Evolutionary conservation across 2,113 vertebrate genomes (phyloP).

Genomic region (Chloropsis hardwickii): DNA sequence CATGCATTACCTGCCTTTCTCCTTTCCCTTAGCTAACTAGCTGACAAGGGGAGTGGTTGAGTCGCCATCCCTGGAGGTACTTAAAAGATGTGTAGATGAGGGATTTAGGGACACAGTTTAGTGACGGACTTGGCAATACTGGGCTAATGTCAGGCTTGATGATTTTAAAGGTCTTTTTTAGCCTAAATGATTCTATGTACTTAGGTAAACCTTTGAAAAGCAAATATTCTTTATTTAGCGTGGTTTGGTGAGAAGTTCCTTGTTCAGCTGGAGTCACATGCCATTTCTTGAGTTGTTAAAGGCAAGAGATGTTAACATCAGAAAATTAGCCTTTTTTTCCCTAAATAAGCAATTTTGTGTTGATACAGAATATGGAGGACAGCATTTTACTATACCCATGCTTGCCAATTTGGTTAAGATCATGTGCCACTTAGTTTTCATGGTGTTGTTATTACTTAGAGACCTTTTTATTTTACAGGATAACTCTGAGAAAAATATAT

Average conservation of each 20-base stretch:
- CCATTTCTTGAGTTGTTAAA: background rate
- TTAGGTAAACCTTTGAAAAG: constrained; percentile 14
- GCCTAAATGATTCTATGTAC: background rate
- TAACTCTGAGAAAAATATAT: background rate
- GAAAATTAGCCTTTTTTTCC: background rate
- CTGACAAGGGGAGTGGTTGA: background rate
- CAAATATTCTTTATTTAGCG: background rate
- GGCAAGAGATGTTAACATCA: background rate
- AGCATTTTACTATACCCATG: background rate
- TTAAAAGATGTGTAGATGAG: background rate
- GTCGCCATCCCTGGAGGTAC: background rate
- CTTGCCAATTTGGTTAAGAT: background rate
- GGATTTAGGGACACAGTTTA: background rate
- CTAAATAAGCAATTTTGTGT: background rate
- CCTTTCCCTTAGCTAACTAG: background rate
- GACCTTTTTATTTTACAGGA: background rate
- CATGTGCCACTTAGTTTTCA: background rate
- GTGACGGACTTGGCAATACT: background rate
- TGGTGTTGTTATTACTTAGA: background rate
- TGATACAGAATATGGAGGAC: background rate
- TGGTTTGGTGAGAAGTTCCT: background rate
- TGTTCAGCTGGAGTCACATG: background rate
- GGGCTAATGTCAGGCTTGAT: background rate
- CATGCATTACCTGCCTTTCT: background rate
- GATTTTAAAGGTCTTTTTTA: background rate